phyloP scores from a whole-genome alignment of 2,888 invertebrate genomes.

The Leuctra nigra region DNA sequence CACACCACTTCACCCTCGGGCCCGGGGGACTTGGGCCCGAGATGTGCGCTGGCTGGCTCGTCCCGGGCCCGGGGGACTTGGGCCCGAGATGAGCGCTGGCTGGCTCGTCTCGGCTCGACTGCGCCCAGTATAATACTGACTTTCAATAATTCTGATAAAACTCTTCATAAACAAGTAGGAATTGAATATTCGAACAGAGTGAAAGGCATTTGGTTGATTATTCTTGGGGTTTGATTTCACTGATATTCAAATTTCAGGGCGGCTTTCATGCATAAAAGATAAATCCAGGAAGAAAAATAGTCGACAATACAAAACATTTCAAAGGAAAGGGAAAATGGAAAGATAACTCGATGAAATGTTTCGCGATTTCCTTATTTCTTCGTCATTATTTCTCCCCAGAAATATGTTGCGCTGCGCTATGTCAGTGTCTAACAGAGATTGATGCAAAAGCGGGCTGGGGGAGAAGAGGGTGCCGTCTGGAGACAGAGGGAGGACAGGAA shows the following conservation, averaged over 20 bases:
- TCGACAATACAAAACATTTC: neutral
- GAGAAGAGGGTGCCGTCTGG: too few species aligned
- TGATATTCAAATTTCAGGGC: slow-evolving; percentile 5
- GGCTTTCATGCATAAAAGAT: neutral
- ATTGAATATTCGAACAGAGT: neutral
- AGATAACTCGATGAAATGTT: neutral
- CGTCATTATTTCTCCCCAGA: slow-evolving; percentile 2
- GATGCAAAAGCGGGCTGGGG: neutral
- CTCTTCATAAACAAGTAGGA: neutral
- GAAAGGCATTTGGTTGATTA: neutral
- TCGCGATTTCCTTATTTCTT: neutral
- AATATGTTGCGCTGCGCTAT: neutral
- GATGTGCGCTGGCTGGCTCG: too few species aligned
- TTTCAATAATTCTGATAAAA: slow-evolving; percentile 2
- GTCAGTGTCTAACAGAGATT: slow-evolving; percentile 1
- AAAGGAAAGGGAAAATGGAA: neutral
- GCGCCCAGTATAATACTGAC: neutral
- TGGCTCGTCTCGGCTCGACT: too few species aligned
- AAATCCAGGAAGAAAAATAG: neutral
- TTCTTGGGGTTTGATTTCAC: slow-evolving; percentile 5
- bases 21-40: too few species aligned
- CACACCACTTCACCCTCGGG: too few species aligned
- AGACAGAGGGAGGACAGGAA: too few species aligned
- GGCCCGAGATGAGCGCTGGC: too few species aligned
- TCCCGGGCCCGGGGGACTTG: too few species aligned